Conservation (phyloP, 2,113 vertebrate genomes). For the Orthonyx spaldingii region DNA sequence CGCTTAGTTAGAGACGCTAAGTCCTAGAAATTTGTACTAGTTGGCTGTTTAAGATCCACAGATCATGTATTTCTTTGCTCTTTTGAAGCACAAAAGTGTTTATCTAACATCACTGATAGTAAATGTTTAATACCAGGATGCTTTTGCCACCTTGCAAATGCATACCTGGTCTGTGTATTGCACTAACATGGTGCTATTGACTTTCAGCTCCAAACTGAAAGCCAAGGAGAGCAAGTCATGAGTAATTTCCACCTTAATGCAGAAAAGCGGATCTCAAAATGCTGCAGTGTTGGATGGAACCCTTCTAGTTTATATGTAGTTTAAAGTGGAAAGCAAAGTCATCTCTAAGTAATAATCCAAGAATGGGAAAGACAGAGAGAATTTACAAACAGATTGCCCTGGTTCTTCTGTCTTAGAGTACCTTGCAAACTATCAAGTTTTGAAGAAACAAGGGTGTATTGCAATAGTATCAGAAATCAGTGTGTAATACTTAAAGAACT, state of each 20-base stretch:
- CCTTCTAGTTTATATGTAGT: neutral
- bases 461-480: neutral
- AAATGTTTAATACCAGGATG: neutral
- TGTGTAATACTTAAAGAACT: neutral
- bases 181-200: neutral
- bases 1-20: too few relatives aligned
- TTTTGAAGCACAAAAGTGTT: neutral
- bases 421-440: neutral
- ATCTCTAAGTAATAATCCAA: neutral
- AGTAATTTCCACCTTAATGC: neutral
- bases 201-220: neutral
- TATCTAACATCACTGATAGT: neutral
- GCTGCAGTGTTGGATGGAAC: neutral
- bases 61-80: neutral
- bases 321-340: neutral
- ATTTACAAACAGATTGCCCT: neutral
- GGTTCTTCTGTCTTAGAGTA: neutral
- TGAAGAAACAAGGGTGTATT: neutral
- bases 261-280: neutral
- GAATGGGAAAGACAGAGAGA: neutral
- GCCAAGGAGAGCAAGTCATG: neutral
- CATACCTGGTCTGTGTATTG: neutral
- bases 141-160: neutral
- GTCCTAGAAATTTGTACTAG: neutral
- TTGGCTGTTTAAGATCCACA: neutral